A percentile compares a stretch with the other conserved stretches of the same genome.
These are phyloP conservation scores for Cottus gobio DNA, from an alignment of 2,113 vertebrate genomes.

Conservation along the genomic window DNA sequence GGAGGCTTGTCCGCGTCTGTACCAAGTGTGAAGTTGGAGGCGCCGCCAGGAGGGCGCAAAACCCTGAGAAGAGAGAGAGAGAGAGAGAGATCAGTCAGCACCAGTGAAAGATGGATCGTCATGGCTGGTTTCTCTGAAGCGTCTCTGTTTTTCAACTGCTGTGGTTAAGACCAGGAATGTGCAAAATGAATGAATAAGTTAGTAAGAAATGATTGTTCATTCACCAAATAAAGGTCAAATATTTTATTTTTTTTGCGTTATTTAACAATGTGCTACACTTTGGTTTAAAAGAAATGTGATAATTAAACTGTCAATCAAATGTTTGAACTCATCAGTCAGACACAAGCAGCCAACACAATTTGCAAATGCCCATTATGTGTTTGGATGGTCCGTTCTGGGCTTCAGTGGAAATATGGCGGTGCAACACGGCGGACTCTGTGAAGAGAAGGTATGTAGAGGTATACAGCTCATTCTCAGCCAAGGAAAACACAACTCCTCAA, in stretches of 20 bases:
- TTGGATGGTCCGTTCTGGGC: neutral
- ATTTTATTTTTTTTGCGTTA: neutral
- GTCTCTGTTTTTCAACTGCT: neutral
- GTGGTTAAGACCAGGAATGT: neutral
- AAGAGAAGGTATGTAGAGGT: neutral
- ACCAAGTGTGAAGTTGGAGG: slow-evolving; percentile 93
- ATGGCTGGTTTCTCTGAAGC: neutral
- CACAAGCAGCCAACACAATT: neutral
- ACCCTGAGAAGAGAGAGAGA: slow-evolving; percentile 81
- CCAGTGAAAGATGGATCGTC: neutral
- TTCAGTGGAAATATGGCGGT: neutral
- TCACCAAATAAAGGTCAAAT: neutral
- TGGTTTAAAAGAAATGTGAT: neutral
- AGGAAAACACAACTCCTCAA: neutral
- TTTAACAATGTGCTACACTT: neutral
- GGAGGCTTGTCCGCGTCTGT: slow-evolving; percentile 88
- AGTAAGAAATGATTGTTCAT: neutral
- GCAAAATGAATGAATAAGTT: neutral
- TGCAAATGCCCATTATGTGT: neutral
- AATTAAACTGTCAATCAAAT: neutral
- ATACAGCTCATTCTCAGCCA: neutral
- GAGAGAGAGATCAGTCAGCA: neutral
- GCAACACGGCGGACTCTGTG: neutral
- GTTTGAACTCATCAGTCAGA: neutral
- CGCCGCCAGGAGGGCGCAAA: slow-evolving; percentile 94